Percentiles rank a stretch among this genome's conserved stretches.
Evolutionary conservation across 2,797 vertebrate species (phyloP).

Genomic region (Pteronotus mesoamericanus): DNA sequence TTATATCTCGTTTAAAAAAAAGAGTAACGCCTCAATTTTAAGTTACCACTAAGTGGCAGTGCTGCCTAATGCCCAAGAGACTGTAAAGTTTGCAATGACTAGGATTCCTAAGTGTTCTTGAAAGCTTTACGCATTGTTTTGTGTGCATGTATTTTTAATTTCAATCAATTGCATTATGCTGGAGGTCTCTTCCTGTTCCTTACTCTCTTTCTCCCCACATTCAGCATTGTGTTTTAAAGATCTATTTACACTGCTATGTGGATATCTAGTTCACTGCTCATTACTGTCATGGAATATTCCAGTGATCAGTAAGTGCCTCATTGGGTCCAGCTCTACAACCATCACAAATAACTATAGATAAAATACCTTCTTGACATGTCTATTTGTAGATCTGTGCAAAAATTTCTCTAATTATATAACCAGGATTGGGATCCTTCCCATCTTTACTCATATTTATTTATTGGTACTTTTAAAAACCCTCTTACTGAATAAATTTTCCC

Average conservation of each 20-base stretch:
- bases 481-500: neutral
- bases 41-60: slow-evolving; percentile 56
- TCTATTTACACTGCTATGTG: neutral
- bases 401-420: neutral
- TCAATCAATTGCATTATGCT: neutral
- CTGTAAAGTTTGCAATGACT: neutral
- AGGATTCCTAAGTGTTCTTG: neutral
- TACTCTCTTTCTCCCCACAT: neutral
- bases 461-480: neutral
- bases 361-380: neutral
- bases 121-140: neutral
- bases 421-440: neutral
- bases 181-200: neutral
- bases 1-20: neutral
- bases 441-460: neutral
- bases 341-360: neutral
- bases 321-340: neutral
- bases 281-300: neutral
- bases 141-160: slow-evolving; percentile 8
- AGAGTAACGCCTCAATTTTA: neutral
- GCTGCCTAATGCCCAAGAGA: neutral
- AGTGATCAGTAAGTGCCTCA: neutral
- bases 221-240: neutral
- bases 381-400: neutral
- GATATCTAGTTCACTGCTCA: neutral